A percentile compares a stretch with the other conserved stretches of the same genome.
Evolutionary conservation across 2,888 invertebrate species (phyloP).

Genomic region (Agrenia bidenticulata): DNA sequence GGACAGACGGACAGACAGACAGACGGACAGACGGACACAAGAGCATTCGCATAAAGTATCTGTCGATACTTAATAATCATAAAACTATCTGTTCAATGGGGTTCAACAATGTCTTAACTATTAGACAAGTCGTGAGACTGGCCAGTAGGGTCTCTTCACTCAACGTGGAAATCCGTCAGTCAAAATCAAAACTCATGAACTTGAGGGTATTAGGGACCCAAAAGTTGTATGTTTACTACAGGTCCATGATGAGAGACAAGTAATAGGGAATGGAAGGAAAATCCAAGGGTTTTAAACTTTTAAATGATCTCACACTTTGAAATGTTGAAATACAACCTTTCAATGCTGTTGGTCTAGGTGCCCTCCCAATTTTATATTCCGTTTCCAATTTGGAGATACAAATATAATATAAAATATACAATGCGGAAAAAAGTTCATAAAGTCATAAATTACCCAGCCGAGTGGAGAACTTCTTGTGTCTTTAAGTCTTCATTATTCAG

Average conservation of each 20-base stretch:
- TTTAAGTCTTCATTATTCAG: slow-evolving; percentile 3
- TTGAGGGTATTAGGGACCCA: slow-evolving; percentile 1
- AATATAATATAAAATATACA: slow-evolving; percentile 6
- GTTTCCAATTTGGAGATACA: background rate
- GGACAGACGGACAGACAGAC: no score
- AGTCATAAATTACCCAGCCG: slow-evolving; percentile 27
- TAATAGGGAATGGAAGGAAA: slow-evolving; percentile 6
- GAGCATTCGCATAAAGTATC: no score
- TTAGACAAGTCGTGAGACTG: slow-evolving; percentile 12
- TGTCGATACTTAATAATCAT: slow-evolving; percentile 21
- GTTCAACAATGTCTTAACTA: background rate
- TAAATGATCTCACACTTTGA: slow-evolving; percentile 21
- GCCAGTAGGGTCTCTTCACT: slow-evolving; percentile 11
- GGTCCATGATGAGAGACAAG: slow-evolving; percentile 5
- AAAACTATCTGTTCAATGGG: slow-evolving; percentile 15
- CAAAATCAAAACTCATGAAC: slow-evolving; percentile 7
- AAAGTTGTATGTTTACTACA: slow-evolving; percentile 15
- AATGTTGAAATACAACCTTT: slow-evolving; percentile 14
- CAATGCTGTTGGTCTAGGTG: slow-evolving; percentile 27
- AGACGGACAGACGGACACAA: no score
- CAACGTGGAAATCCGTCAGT: slow-evolving; percentile 10
- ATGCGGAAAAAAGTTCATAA: slow-evolving; percentile 24
- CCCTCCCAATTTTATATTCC: slow-evolving; percentile 10
- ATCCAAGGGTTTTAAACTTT: slow-evolving; percentile 15
- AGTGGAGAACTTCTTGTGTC: slow-evolving; percentile 23